Conservation (phyloP, 2,113 vertebrate genomes). For the Myiozetetes cayanensis region DNA sequence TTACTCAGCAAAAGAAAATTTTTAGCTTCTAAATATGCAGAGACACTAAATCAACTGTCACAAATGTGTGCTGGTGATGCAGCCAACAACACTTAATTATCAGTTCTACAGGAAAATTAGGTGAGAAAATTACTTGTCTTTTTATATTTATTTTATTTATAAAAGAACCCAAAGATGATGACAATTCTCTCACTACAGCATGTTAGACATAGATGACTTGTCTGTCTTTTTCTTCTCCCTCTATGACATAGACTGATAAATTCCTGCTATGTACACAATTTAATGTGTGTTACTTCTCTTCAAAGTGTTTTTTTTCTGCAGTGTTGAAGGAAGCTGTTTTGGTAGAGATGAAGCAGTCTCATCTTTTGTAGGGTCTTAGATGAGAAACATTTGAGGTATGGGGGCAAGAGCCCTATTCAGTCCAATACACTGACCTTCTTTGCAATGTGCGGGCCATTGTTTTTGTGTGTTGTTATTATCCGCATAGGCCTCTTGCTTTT, state of each 20-base stretch:
- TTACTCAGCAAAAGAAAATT: slow-evolving; percentile 63
- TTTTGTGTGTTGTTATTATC: not conserved
- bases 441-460: not conserved
- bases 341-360: not conserved
- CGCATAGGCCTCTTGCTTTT: not conserved
- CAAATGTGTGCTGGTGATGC: slow-evolving; percentile 75
- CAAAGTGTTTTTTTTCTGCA: not conserved
- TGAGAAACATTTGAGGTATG: not conserved
- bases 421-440: not conserved
- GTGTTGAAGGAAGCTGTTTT: not conserved
- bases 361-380: not conserved
- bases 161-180: slow-evolving; percentile 69
- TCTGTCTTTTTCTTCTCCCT: not conserved
- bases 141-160: slow-evolving; percentile 83
- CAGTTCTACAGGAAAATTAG: slow-evolving; percentile 84
- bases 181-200: slow-evolving; percentile 47
- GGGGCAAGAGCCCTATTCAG: not conserved
- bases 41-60: slow-evolving; percentile 75
- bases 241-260: not conserved
- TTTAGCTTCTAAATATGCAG: slow-evolving; percentile 78
- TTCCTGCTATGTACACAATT: not conserved
- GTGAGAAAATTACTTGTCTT: slow-evolving; percentile 85
- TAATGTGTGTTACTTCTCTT: not conserved
- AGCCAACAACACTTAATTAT: slow-evolving; percentile 83
- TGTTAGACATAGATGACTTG: slow-evolving; percentile 24